Base-by-base conservation (phyloP, 2,888 invertebrate genomes). In the Meta bourneti region DNA sequence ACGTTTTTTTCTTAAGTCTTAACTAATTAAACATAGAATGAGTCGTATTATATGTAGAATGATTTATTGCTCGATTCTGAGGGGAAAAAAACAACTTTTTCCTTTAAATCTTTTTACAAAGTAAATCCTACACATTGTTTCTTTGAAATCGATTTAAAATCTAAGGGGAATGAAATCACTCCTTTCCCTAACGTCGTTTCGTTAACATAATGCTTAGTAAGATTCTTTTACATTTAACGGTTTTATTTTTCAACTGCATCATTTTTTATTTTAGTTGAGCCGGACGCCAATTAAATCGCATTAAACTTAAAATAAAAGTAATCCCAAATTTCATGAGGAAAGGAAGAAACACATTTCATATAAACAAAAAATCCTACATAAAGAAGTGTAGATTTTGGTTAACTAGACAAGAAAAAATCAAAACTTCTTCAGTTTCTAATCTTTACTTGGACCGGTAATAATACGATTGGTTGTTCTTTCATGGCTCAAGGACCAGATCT, bases 271-370 rank as follows among this genome's bases (percentile, higher is more conserved):
- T 34, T 4, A 34, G 34, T 4, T 34, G 34, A 4, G 4, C 34
- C 34, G 34, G 82, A 69, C 71, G 71, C n/a, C 69, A 71, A 82
- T 82, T 82, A 82, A 82, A 82, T 71, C 82, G 70, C 49, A 70
- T 82, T 20, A 49, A 82, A 71, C 71, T 71, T 80, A 52, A 80
- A 80, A 52, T 20, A n/a, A 79, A 77, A 77, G n/a, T 19, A 34
- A 49, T 77, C 61, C 61, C 20, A 80, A 80, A 8, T 49, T 77
- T 16, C 16, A 34, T 5, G 51, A 7, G 4, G n/a, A 79, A 79
- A 79, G 20, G 20, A 80, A 11, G 34, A 69, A 16, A 48, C 48
- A 49, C 61, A 52, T 54, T 13, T 34, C 13, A 11, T 16, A 8
- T 34, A 2, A 19, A 11, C 51, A 77, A 51, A 77, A 52, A 77